phyloP scores from a whole-genome alignment of 2,797 vertebrate species.

The Nannoperca obscura region DNA sequence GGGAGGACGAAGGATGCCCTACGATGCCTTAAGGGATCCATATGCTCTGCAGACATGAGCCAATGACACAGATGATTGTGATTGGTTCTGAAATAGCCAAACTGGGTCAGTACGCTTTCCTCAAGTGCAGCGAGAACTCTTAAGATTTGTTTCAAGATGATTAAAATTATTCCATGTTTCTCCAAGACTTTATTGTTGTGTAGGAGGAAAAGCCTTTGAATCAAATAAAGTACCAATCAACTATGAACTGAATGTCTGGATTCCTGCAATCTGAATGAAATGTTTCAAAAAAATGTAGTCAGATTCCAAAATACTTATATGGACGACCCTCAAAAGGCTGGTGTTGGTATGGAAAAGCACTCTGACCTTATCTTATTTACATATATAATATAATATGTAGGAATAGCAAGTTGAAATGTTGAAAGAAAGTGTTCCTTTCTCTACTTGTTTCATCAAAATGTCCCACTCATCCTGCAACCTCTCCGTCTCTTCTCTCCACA shows the following conservation, averaged over 20 bases:
- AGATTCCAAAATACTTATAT: neutral
- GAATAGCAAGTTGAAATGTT: constrained; percentile 5
- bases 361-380: neutral
- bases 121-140: neutral
- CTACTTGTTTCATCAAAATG: constrained; percentile 34
- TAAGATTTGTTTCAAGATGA: neutral
- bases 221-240: neutral
- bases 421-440: constrained; percentile 8
- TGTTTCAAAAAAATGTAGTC: neutral
- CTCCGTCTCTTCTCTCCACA: constrained; percentile 1
- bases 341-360: neutral
- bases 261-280: neutral
- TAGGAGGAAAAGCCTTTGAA: neutral
- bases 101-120: constrained; percentile 8
- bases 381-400: neutral
- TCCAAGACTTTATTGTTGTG: neutral
- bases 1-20: constrained; percentile 25
- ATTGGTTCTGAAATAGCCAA: constrained; percentile 48
- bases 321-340: neutral
- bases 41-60: constrained; percentile 72
- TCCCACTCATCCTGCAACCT: constrained; percentile 2
- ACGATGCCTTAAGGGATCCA: constrained; percentile 68
- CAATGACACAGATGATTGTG: constrained; percentile 53
- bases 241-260: neutral
- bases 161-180: neutral